Evolutionary conservation across 2,888 invertebrate genomes (phyloP).

Genomic region (Dolichomitus sp.): DNA sequence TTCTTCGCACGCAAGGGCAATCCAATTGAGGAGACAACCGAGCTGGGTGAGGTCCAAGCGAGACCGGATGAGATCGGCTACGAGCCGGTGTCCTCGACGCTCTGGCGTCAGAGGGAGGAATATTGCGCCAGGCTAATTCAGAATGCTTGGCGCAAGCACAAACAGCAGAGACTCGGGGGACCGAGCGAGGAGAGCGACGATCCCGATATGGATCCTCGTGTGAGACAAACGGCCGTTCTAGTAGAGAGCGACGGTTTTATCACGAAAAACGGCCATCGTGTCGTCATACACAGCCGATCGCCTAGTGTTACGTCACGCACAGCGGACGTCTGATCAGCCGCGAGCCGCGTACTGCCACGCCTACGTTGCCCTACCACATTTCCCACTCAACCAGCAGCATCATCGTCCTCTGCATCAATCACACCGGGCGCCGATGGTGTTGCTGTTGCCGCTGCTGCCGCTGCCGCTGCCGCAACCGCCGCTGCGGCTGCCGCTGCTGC

Average conservation of each 20-base stretch:
- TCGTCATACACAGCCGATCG: constrained; percentile 96
- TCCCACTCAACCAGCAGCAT: constrained; percentile 64
- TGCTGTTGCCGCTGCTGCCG: constrained; percentile 68
- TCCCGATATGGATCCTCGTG: constrained; percentile 82
- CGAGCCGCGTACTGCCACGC: constrained; percentile 76
- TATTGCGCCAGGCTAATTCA: constrained; percentile 98
- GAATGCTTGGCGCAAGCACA: constrained; percentile 97
- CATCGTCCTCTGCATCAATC: constrained; percentile 54
- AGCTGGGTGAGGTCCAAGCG: constrained; percentile 94
- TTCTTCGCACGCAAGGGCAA: constrained; percentile 99
- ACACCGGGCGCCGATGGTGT: constrained; percentile 45
- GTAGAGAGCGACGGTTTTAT: constrained; percentile 94
- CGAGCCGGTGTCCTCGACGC: constrained; percentile 97
- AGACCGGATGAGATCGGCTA: constrained; percentile 96
- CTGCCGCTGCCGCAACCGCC: constrained; percentile 51
- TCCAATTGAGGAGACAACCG: constrained; percentile 97
- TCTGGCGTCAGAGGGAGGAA: constrained; percentile 98
- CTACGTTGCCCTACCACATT: constrained; percentile 71
- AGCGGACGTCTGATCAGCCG: constrained; percentile 94
- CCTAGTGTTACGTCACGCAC: constrained; percentile 94
- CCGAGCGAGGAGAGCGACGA: constrained; percentile 87
- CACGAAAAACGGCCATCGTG: constrained; percentile 95
- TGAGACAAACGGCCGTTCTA: constrained; percentile 93
- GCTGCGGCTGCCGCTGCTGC: constrained; percentile 64
- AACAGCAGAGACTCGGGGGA: constrained; percentile 89